Conservation (phyloP, 2,113 vertebrate genomes). For the Callaeas wilsoni region DNA sequence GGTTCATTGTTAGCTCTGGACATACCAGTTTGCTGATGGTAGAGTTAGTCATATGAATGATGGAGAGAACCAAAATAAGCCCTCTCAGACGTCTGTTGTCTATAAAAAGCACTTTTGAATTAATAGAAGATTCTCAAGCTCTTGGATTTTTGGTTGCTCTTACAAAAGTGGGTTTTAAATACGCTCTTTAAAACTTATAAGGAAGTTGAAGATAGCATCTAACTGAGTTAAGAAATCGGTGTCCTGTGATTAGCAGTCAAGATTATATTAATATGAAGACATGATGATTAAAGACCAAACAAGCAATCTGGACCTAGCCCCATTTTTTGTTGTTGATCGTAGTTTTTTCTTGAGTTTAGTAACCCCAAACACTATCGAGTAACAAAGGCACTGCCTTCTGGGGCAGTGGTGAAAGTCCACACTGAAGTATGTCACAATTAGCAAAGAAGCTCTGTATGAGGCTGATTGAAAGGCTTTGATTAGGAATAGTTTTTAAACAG, state of each 20-base stretch:
- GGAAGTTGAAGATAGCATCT: not conserved
- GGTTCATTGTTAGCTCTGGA: not conserved
- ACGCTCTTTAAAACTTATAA: not conserved
- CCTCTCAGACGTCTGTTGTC: not conserved
- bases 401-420: not conserved
- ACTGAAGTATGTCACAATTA: not conserved
- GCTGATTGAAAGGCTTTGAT: not conserved
- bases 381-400: not conserved
- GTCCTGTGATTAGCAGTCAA: not conserved
- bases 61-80: not conserved
- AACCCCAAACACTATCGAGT: not conserved
- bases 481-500: not conserved
- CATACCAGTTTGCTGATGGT: not conserved
- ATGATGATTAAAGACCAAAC: not conserved
- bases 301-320: not conserved
- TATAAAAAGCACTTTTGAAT: not conserved
- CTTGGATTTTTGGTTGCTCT: not conserved
- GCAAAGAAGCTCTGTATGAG: not conserved
- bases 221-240: not conserved
- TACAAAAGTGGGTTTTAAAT: not conserved
- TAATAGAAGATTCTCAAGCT: not conserved
- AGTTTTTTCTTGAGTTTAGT: not conserved
- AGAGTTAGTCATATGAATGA: not conserved
- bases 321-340: not conserved
- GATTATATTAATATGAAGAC: not conserved